A percentile compares a stretch with the other conserved stretches of the same genome.
These are phyloP conservation scores for Lepidocyrtinus sp. DNA, from an alignment of 2,888 invertebrate species.

Conservation along the genomic window DNA sequence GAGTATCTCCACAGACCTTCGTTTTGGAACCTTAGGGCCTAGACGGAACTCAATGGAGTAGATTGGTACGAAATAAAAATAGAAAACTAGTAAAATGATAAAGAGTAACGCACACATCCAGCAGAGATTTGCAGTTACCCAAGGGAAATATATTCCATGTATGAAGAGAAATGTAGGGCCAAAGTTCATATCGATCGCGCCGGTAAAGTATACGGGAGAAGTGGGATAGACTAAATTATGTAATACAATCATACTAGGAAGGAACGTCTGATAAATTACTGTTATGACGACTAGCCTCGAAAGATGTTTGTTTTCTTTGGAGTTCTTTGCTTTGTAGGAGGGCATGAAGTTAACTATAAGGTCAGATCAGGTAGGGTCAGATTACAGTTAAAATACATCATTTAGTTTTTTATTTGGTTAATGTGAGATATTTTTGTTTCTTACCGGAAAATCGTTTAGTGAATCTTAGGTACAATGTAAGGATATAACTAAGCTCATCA, in stretches of 20 bases:
- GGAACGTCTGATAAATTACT: neutral
- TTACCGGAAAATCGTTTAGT: neutral
- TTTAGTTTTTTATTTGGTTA: neutral
- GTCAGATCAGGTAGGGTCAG: too few relatives aligned
- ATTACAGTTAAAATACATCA: neutral
- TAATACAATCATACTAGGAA: neutral
- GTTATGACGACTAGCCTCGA: neutral
- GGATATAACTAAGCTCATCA: neutral
- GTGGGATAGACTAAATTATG: slow-evolving; percentile 21
- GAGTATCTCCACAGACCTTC: neutral
- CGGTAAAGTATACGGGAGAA: slow-evolving; percentile 23
- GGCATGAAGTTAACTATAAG: slow-evolving; percentile 26
- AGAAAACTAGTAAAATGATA: neutral
- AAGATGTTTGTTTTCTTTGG: slow-evolving; percentile 18
- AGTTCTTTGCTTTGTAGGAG: slow-evolving; percentile 15
- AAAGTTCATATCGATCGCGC: slow-evolving; percentile 14
- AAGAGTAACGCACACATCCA: neutral
- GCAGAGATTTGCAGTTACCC: neutral
- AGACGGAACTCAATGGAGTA: slow-evolving; percentile 34
- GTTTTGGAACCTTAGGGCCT: neutral
- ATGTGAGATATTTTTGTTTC: neutral
- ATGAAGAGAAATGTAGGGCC: neutral
- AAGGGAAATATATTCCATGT: slow-evolving; percentile 17
- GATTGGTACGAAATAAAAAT: slow-evolving; percentile 26
- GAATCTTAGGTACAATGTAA: neutral